These are phyloP conservation scores for Kryptolebias marmoratus DNA, from an alignment of 2,113 vertebrate genomes.

Conservation along the genomic window DNA sequence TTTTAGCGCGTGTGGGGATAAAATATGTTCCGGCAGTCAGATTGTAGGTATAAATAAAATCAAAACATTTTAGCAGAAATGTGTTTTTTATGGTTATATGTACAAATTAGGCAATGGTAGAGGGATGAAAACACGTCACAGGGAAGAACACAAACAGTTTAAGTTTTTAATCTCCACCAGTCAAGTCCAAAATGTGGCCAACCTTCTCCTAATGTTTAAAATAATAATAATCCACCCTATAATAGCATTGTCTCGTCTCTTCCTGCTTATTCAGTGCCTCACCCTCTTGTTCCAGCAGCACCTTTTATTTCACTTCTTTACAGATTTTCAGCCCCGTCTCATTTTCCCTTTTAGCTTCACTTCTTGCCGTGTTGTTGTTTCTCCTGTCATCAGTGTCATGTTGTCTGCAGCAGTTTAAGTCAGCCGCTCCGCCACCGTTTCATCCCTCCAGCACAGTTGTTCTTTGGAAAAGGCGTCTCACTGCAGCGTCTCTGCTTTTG, in stretches of 20 bases:
- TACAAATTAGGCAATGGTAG: background rate
- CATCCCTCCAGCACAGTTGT: constrained; percentile 33
- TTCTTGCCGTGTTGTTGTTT: constrained; percentile 3
- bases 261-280: background rate
- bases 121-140: constrained; percentile 2
- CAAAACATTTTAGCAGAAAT: background rate
- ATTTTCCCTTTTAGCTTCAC: constrained; percentile 10
- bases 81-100: background rate
- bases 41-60: background rate
- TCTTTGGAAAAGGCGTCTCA: constrained; percentile 32
- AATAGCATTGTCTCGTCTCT: background rate
- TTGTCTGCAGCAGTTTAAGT: constrained; percentile 55
- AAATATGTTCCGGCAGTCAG: background rate
- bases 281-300: background rate
- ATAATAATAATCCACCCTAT: constrained; percentile 16
- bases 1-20: background rate
- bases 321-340: constrained; percentile 6
- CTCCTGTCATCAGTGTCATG: constrained; percentile 35
- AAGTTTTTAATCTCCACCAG: constrained; percentile 29
- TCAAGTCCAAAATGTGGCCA: constrained; percentile 3
- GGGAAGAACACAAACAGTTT: background rate
- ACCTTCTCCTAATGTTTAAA: constrained; percentile 34
- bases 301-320: background rate
- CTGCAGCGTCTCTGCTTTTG: constrained; percentile 52
- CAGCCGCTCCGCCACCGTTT: constrained; percentile 34